Base-by-base conservation (phyloP, 2,113 vertebrate species). In the Sigmodon hispidus region DNA sequence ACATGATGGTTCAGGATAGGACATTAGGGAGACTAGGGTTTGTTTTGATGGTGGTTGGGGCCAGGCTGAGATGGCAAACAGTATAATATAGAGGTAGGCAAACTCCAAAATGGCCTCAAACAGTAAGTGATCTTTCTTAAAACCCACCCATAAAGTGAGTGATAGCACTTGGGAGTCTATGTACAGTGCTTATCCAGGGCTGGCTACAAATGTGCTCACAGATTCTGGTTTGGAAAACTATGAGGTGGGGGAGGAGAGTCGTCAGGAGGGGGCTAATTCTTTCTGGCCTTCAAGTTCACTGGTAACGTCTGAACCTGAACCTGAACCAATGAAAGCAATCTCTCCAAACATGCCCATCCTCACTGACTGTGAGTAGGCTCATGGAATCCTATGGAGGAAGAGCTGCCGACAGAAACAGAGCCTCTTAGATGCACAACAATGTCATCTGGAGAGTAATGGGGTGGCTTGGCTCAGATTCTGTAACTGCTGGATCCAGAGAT, bases 351-450 rank as follows among this genome's bases (percentile, higher is more conserved):
- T 57, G 70, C 22, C 22, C 34, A 21, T 63, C 3, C 34, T 73
- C 43, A 19, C 43, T 26, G 22, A 67, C 69, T 34, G 24, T 26
- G 59, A 67, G 8, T 59, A 76, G 84, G 87, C 31, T 79, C 24
- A 6, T 0, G 21, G 83, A 57, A 45, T 29, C 34, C 43, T 15
- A 21, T 7, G 7, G 24, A 31, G 45, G 73, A 75, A 36, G 15
- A 52, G 69, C 43, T 34, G 8, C 1, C 2, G 6, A 50, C 59
- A 63, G 76, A 65, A 52, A 10, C 4, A 36, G 3, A 0, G 7
- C 26, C 63, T 12, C 26, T n/a, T 17, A 15, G 0, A 1, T 21
- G 61, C 45, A 26, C 19, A 45, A 22, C 0, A 26, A 22, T 13
- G 7, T 34, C 1, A 0, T 69, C 21, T 31, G 31, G 31, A n/a